Base-by-base conservation (phyloP, 2,113 vertebrate genomes). In the Emydura subglobosa region DNA sequence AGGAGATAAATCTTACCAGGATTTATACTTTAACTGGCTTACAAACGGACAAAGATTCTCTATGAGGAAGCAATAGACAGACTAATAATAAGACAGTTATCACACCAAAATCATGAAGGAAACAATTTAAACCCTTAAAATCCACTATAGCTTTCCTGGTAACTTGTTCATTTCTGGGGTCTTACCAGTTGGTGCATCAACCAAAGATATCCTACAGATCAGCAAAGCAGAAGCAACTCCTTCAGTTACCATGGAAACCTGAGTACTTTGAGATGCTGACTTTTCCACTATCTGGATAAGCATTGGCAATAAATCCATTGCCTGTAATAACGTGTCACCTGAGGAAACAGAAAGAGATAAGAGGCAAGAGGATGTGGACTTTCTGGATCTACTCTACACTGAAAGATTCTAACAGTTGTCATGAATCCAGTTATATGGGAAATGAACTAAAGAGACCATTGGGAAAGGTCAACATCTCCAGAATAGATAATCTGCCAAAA, bases 251-350 rank as follows among this genome's bases (percentile, higher is more conserved):
- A 98, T 84, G 83, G 99, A 96, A 96, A 99, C 98, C 98, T 99
- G 99, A 97, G 99, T 99, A 95, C 97, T 99, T 92, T 99, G 99
- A 19, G 99, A 98, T 11, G 98, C 98, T 47, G 99, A 99, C 97
- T 99, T 99, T 94, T 99, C 99, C 59, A 99, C 99, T 0, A 98
- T 98, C 97, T 99, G 99, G 85, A 99, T 96, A 78, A 99, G 98
- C 97, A 99, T 87, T 0, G 99, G 98, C 83, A 99, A 91, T 51
- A 99, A 97, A 78, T 99, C 99, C 87, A 98, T 83, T 12, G 98
- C 99, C 96, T 99, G 99, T 68, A 98, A 89, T 27, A 99, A 96
- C 0, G 99, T 99, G 97, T 99, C 99, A 88, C 99, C 99, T 99
- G 94, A 39, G 68, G 83, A 96, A 96, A 59, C 86, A 91, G 84